Base-by-base conservation (phyloP, 2,888 invertebrate species). In the Syrista parreyssii region DNA sequence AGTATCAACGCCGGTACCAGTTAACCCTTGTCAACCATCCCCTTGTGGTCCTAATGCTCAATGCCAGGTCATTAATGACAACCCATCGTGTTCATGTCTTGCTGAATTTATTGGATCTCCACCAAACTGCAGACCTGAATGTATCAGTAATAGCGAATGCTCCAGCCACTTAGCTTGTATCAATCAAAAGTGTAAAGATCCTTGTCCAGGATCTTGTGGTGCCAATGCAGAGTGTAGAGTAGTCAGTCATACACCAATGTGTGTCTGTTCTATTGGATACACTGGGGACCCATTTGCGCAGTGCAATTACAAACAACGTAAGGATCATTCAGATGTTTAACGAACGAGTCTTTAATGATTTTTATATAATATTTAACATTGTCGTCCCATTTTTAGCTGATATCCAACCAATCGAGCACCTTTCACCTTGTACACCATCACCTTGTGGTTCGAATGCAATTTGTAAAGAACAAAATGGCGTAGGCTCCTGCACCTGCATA, bases 71-170 rank as follows among this genome's bases (percentile, higher is more conserved):
- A 91, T 93, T 71, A 94, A 94, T 81, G 93, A 92, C 81, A 93
- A 94, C 83, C 95, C 95, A 33, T 89, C 93, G 80, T 97, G 96
- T 88, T 93, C 94, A n/a, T 97, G 97, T 87, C 88, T 95, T 78
- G 92, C 92, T n/a, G 95, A 95, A 85, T 96, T 95, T 88, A 93
- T 93, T 79, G 96, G 96, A 73, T 95, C 96, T 91, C 96, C 96
- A 55, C 90, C 93, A 40, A 95, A 95, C 33, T 96, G 96, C 87
- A 93, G 95, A 82, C 96, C 96, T 11, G 96, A 96, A 92, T 96
- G 96, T 89, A 93, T 96, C 15, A 92, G 95, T 31, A 96, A 95
- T 88, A 93, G 93, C 76, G 96, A 96, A 83, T 96, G 96, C 89
- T 88, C 94, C 0, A 86, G 92, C 79, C 92, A 95, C 83, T 94